These are phyloP conservation scores for Amiota communis DNA, from an alignment of 2,888 invertebrate genomes.

Conservation along the genomic window DNA sequence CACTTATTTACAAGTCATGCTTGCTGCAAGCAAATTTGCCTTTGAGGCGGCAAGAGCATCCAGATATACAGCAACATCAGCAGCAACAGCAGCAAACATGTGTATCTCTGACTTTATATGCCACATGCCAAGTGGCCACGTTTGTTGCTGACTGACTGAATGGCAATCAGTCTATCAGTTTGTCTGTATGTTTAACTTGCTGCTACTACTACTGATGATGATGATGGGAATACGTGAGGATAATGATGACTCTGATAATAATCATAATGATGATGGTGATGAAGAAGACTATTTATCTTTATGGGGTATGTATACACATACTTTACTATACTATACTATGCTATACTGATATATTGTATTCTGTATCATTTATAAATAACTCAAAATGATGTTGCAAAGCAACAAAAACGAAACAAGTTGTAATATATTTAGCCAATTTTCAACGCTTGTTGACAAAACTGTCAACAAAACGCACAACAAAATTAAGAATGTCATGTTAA, in stretches of 20 bases:
- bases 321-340: neutral
- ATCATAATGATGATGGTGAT: constrained; percentile 38
- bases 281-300: constrained; percentile 8
- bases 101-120: constrained; percentile 18
- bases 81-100: constrained; percentile 49
- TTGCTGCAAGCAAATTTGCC: constrained; percentile 64
- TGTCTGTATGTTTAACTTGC: constrained; percentile 38
- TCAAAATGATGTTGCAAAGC: constrained; percentile 28
- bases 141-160: neutral
- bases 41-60: neutral
- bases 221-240: constrained; percentile 19
- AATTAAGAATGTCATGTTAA: constrained; percentile 45
- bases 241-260: constrained; percentile 46
- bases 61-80: neutral
- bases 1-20: constrained; percentile 72
- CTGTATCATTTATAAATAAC: constrained; percentile 29
- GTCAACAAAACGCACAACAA: constrained; percentile 71
- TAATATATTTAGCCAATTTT: constrained; percentile 72
- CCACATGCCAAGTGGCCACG: constrained; percentile 36
- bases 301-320: neutral
- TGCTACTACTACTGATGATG: too few species aligned
- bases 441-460: constrained; percentile 74
- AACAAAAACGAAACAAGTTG: constrained; percentile 22
- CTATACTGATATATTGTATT: constrained; percentile 20
- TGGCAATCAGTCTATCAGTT: constrained; percentile 32